phyloP scores from a whole-genome alignment of 1,140 invertebrate species.

The Doryteuthis pealeii region DNA sequence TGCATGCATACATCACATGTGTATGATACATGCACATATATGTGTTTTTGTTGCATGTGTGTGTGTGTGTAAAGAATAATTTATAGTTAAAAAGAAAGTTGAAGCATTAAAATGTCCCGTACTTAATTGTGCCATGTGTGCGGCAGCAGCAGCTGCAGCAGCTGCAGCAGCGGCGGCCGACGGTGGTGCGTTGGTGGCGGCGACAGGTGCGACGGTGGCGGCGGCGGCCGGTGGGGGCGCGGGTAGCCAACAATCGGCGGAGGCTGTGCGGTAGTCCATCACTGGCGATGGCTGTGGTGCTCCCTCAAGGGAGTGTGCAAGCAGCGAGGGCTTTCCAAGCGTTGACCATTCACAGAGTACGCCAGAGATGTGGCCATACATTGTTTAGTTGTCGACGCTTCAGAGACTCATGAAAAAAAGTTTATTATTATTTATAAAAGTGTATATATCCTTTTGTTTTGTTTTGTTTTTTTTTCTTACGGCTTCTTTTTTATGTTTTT shows the following conservation, averaged over 20 bases:
- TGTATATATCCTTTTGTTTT: too few relatives aligned
- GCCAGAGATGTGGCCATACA: conserved; percentile 1
- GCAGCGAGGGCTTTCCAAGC: not conserved
- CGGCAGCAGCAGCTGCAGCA: too few relatives aligned
- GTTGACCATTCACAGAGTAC: conserved; percentile 3
- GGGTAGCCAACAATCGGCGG: not conserved
- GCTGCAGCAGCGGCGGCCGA: too few relatives aligned
- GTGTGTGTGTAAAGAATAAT: not conserved
- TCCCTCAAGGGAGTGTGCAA: not conserved
- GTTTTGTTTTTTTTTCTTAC: too few relatives aligned
- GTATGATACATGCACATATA: not conserved
- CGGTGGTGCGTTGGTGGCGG: not conserved
- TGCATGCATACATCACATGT: not conserved
- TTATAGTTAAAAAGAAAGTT: not conserved
- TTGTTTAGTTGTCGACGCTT: not conserved
- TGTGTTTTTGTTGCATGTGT: not conserved
- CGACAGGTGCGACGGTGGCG: not conserved
- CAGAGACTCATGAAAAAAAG: too few relatives aligned
- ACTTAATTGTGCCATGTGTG: too few relatives aligned
- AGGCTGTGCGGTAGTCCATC: not conserved
- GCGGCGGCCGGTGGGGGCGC: not conserved
- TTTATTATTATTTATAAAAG: too few relatives aligned
- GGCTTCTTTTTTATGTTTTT: too few relatives aligned
- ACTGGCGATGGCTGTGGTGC: not conserved
- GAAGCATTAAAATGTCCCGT: too few relatives aligned